Evolutionary conservation across 2,113 vertebrate genomes (phyloP).

Genomic region (Chaenocephalus aceratus): DNA sequence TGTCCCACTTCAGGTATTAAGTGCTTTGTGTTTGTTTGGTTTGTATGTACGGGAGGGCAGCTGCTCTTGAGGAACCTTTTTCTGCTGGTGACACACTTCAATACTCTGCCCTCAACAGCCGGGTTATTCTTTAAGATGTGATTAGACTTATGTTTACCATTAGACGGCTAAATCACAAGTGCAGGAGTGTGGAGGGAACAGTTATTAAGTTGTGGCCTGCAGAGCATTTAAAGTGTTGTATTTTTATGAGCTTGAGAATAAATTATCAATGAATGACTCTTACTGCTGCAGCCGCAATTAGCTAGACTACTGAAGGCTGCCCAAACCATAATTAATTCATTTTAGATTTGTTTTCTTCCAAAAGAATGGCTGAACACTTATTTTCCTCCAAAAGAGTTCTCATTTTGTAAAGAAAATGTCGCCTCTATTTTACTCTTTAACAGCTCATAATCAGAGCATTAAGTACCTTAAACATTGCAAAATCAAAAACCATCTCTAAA

Average conservation of each 20-base stretch:
- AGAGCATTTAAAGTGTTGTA: conserved; percentile 1
- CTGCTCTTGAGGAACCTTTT: conserved; percentile 44
- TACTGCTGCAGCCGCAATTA: conserved; percentile 6
- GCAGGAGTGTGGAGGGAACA: neutral
- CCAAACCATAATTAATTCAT: conserved; percentile 1
- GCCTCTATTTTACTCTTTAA: neutral
- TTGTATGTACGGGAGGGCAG: conserved; percentile 19
- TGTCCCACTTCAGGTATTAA: conserved; percentile 33
- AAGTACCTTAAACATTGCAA: neutral
- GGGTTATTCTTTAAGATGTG: conserved; percentile 32
- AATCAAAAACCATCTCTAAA: neutral
- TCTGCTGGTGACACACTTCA: conserved; percentile 40
- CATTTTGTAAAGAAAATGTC: neutral
- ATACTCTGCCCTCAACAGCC: conserved; percentile 13
- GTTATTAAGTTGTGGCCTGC: neutral
- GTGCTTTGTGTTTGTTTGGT: conserved; percentile 28
- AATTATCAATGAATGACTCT: conserved; percentile 23
- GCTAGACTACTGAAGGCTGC: neutral
- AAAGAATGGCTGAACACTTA: conserved; percentile 1
- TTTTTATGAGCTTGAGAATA: conserved; percentile 9
- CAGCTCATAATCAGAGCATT: neutral
- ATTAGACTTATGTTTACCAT: conserved; percentile 42
- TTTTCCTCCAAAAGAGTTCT: neutral
- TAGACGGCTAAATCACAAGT: conserved; percentile 4
- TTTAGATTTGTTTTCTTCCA: neutral